Conservation (phyloP, 2,797 vertebrate genomes). For the Pipistrellus kuhlii region DNA sequence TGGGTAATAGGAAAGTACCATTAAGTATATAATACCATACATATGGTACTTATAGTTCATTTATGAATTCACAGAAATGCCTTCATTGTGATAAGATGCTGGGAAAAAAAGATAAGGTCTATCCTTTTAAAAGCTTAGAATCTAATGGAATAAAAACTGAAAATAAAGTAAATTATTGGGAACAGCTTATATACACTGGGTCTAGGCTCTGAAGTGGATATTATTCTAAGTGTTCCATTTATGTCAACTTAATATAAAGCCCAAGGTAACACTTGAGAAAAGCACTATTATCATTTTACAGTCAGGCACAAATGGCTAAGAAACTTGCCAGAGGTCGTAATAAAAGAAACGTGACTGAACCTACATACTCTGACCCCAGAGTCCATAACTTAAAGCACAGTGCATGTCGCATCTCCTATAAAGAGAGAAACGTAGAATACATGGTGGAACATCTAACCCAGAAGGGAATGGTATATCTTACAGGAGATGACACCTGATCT, state of each 20-base stretch:
- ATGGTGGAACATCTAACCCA: not conserved
- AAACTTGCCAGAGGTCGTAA: constrained; percentile 47
- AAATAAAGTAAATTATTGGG: constrained; percentile 46
- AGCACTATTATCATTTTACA: not conserved
- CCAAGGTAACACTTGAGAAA: not conserved
- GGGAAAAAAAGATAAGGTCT: constrained; percentile 40
- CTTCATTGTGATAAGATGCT: not conserved
- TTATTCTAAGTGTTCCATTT: not conserved
- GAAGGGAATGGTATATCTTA: not conserved
- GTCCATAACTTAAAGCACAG: not conserved
- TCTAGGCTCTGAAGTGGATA: not conserved
- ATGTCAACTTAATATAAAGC: not conserved
- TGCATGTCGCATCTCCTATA: not conserved
- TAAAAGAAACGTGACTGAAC: not conserved
- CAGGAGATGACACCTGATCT: not conserved
- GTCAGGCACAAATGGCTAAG: not conserved
- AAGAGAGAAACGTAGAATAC: not conserved
- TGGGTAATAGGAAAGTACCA: not conserved
- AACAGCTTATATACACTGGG: not conserved
- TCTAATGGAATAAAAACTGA: constrained; percentile 17
- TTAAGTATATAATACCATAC: not conserved
- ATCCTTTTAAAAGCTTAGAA: constrained; percentile 29
- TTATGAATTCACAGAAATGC: not conserved
- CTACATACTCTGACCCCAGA: not conserved
- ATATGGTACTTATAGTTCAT: not conserved